Base-by-base conservation (phyloP, 2,113 vertebrate genomes). In the Procavia capensis region DNA sequence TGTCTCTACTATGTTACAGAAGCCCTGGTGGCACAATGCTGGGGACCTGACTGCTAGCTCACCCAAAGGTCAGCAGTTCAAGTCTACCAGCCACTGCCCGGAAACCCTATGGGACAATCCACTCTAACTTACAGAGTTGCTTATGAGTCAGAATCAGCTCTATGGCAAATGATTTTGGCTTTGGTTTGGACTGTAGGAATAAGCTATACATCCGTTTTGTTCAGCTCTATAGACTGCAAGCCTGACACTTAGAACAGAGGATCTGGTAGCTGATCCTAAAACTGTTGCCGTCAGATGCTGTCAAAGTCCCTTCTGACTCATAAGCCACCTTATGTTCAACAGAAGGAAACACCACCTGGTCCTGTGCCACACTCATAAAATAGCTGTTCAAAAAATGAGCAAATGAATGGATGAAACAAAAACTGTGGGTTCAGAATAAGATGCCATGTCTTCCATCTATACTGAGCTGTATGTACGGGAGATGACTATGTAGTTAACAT, bases 381-480 rank as follows among this genome's bases (percentile, higher is more conserved):
- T 34, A 90, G 9, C 36, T 39, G 27, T 57, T 83, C 13, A 2
- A 59, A 25, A 76, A 66, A 59, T 16, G 29, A 83, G 24, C 7
- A 84, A 89, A 57, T 57, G 50, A 47, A 94, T 76, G n/a, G 41
- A 75, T n/a, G 25, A 45, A 89, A 94, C 9, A 81, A 81, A 81
- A 88, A 57, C 22, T 39, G 24, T 31, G 1, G 36, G 76, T 13
- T 78, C 34, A 79, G 66, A 91, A 90, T 74, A 59, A 82, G 34
- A 95, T 19, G 59, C 45, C 31, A 24, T 66, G 50, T 80, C 74
- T 20, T 80, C 63, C 34, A 90, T 31, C 59, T 79, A 59, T 2
- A 54, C 8, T 36, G 43, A 76, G 5, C 29, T 54, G 41, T 39
- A 90, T 34, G 27, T 90, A 84, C 0, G 68, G 80, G n/a, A 91